Base-by-base conservation (phyloP, 2,113 vertebrate species). In the Hemichromis elongatus region DNA sequence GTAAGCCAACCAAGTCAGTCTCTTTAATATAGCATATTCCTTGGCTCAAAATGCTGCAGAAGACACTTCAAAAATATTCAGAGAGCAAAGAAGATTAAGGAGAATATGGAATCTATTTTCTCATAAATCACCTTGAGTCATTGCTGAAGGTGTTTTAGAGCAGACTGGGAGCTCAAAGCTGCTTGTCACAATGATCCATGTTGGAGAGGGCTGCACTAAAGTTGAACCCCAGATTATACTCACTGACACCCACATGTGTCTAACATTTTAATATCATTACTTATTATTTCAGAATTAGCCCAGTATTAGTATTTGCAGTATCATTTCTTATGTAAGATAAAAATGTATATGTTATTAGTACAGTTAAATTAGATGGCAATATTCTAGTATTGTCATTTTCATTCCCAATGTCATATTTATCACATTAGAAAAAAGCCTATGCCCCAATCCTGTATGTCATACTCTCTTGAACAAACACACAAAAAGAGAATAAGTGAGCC, bases 31-130 rank as follows among this genome's bases (percentile, higher is more conserved):
- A 79, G 42, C 77, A 84, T 53, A 50, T 88, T 89, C 59, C 63
- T 50, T 9, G 37, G 37, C 84, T 80, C 28, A 84, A 68, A 86
- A 77, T 83, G 45, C 37, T 57, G 79, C 42, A 82, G 26, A 26
- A 84, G 61, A 42, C 78, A 52, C 68, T 79, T 88, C 61, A 82
- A 82, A 77, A 81, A 63, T 70, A 61, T 70, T 83, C 68, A 83
- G 50, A 61, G 18, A 87, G 80, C 28, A 66, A 77, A 87, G 66
- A 82, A 84, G 80, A 89, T 89, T 80, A 87, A 84, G 75, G 33
- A 42, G 85, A 86, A 86, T 82, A 54, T 77, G 37, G 82, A 82
- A 90, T 83, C 28, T 84, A 10, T 87, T 75, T 70, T 28, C 52
- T 68, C 63, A 79, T 78, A 84, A 87, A 86, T 82, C 82, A 77